Percentiles rank a stretch among this genome's conserved stretches.
phyloP scores from a whole-genome alignment of 53 echinoderm and acorn worm species.

The Apostichopus leukothele region DNA sequence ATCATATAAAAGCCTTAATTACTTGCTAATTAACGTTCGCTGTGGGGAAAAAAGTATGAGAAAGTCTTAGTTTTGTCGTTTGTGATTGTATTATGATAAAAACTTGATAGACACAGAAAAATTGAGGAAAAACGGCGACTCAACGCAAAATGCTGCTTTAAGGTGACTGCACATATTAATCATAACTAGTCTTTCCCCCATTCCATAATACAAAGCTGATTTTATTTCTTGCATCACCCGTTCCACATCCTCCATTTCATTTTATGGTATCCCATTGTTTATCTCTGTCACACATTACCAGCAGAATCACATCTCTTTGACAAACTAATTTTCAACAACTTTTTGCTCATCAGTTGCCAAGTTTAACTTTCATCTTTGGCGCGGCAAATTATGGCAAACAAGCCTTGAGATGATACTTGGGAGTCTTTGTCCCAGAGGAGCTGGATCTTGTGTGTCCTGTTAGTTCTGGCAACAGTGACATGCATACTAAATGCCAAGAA shows the following conservation, averaged over 20 bases:
- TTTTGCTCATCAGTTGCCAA: not conserved
- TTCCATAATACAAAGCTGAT: too few relatives aligned
- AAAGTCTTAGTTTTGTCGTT: too few relatives aligned
- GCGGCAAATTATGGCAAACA: not conserved
- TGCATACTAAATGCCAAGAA: conserved; percentile 17
- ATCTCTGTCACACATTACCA: not conserved
- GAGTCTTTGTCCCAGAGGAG: not conserved
- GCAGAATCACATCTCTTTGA: not conserved
- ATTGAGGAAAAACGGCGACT: too few relatives aligned
- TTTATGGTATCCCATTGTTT: conserved; percentile 15
- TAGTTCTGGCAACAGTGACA: conserved; percentile 11
- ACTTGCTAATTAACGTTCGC: too few relatives aligned
- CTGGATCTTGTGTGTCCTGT: conserved; percentile 1
- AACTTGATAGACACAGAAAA: too few relatives aligned
- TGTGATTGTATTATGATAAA: too few relatives aligned
- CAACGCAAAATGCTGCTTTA: too few relatives aligned
- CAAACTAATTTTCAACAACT: conserved; percentile 31
- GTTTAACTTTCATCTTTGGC: not conserved
- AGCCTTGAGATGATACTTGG: not conserved
- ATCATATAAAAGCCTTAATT: too few relatives aligned
- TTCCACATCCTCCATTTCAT: not conserved
- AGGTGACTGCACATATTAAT: too few relatives aligned
- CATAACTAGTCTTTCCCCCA: too few relatives aligned
- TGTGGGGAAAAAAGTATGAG: too few relatives aligned
- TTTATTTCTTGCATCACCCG: too few relatives aligned